phyloP scores from a whole-genome alignment of 2,888 invertebrate species.

The Perizoma flavofasciatum region DNA sequence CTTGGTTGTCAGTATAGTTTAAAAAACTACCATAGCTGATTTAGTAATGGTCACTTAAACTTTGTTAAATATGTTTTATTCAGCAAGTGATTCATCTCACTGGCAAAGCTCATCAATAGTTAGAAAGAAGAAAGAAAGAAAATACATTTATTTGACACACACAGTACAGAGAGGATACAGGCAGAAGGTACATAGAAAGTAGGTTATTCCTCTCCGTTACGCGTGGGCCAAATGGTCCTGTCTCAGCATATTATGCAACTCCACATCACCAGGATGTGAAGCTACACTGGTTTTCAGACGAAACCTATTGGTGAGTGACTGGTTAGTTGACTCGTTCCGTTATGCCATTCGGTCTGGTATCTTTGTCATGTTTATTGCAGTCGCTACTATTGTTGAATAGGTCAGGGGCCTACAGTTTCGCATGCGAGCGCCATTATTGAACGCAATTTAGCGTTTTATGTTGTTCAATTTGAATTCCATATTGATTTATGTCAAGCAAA shows the following conservation, averaged over 20 bases:
- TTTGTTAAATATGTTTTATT: background rate
- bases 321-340: conserved; percentile 2
- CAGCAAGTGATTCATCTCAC: background rate
- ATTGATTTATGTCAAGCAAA: no score
- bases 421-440: conserved; percentile 11
- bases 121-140: no score
- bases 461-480: conserved; percentile 8
- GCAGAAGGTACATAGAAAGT: no score
- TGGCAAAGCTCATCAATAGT: conserved; percentile 11
- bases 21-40: background rate
- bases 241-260: no score
- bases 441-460: conserved; percentile 13
- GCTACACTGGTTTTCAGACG: no score
- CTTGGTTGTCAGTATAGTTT: background rate
- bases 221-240: no score
- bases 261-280: no score
- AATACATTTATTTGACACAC: no score
- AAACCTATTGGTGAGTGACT: no score
- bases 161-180: no score
- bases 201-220: no score
- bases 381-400: conserved; percentile 31
- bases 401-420: conserved; percentile 33
- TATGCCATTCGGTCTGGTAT: conserved; percentile 32
- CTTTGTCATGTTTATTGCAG: conserved; percentile 40
- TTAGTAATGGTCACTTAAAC: no score